A percentile compares a stretch with the other conserved stretches of the same genome.
Evolutionary conservation across 2,797 vertebrate genomes (phyloP).

Genomic region (Capromys pilorides): DNA sequence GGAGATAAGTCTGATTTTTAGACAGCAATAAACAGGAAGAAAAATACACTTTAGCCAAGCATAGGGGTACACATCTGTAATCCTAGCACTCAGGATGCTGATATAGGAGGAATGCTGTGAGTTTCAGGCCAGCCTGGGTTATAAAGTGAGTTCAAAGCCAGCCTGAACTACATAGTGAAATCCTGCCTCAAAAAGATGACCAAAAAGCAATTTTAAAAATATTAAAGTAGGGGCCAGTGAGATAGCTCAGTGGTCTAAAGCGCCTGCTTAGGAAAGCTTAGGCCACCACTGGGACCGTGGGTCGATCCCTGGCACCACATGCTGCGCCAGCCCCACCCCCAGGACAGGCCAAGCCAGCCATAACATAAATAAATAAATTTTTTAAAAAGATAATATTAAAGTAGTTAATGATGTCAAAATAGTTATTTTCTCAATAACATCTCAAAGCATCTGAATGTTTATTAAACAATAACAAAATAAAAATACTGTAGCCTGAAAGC

Average conservation of each 20-base stretch:
- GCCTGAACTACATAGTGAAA: neutral
- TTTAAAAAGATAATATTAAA: neutral
- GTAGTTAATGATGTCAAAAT: neutral
- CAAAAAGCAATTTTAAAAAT: slow-evolving; percentile 12
- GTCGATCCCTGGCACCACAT: no score
- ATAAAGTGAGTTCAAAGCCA: neutral
- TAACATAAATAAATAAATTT: no score
- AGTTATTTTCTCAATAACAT: neutral
- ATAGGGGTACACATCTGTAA: neutral
- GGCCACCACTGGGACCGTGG: no score
- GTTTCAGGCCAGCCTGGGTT: neutral
- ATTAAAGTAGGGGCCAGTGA: neutral
- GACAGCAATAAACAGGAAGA: slow-evolving; percentile 57
- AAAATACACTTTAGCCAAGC: neutral
- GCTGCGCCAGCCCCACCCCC: no score
- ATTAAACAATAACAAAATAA: neutral
- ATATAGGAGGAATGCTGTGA: neutral
- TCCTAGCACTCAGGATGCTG: neutral
- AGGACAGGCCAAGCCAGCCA: no score
- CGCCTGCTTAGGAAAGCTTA: no score
- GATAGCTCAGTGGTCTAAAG: no score
- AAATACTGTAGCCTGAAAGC: neutral
- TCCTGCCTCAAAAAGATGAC: neutral
- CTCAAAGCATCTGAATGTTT: neutral
- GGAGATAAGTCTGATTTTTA: slow-evolving; percentile 40